phyloP scores from a whole-genome alignment of 53 echinoderm and acorn worm genomes.

The Luidia sarsii region DNA sequence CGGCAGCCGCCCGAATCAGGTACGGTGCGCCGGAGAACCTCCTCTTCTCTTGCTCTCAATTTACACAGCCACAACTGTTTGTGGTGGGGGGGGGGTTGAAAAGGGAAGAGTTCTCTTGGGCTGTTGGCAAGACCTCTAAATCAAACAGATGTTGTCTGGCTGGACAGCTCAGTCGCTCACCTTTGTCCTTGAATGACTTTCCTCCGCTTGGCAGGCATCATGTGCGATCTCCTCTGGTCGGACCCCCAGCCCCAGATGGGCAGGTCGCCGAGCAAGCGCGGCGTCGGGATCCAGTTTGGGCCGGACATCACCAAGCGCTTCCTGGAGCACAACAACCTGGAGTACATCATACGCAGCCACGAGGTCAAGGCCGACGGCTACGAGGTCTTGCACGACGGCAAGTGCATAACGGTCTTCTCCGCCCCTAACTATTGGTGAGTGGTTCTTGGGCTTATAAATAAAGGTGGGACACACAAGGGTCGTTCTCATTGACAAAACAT shows the following conservation, averaged over 20 bases:
- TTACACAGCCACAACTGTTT: too few relatives aligned
- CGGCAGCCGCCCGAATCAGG: conserved; percentile 94
- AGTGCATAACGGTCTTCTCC: conserved; percentile 99
- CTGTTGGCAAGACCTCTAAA: too few relatives aligned
- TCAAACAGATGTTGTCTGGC: too few relatives aligned
- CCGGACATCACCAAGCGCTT: conserved; percentile 94
- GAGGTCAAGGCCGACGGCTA: conserved; percentile 93
- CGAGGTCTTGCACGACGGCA: conserved; percentile 87
- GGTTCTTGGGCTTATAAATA: not conserved
- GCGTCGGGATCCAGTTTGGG: conserved; percentile 95
- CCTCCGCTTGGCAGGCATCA: conserved; percentile 71
- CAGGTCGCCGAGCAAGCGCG: conserved; percentile 91
- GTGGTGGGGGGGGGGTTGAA: too few relatives aligned
- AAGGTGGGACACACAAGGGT: too few relatives aligned
- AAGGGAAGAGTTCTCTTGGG: too few relatives aligned
- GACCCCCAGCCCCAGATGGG: conserved; percentile 94
- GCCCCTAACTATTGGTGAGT: conserved; percentile 99
- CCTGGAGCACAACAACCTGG: conserved; percentile 79
- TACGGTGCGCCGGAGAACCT: conserved; percentile 6
- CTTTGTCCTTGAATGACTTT: not conserved
- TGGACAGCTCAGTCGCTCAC: too few relatives aligned
- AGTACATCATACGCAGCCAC: conserved; percentile 93
- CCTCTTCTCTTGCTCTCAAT: too few relatives aligned
- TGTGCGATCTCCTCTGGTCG: conserved; percentile 99
- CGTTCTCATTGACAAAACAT: too few relatives aligned